Evolutionary conservation across 2,113 vertebrate species (phyloP).

Genomic region (Girardinichthys multiradiatus): DNA sequence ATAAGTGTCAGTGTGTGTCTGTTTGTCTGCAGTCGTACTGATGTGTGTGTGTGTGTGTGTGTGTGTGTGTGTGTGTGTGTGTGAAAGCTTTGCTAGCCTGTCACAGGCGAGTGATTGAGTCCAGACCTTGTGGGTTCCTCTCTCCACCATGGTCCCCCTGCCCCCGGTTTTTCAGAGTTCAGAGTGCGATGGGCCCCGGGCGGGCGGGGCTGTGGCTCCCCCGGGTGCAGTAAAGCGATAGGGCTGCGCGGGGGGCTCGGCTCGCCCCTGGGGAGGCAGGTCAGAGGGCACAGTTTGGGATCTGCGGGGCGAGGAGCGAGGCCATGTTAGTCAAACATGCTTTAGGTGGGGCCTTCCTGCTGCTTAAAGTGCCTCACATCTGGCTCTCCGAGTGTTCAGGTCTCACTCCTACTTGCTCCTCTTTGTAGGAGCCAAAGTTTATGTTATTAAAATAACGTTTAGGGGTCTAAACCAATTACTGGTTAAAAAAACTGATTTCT

Average conservation of each 20-base stretch:
- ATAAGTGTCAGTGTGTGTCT: constrained; percentile 59
- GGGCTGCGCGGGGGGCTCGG: constrained; percentile 55
- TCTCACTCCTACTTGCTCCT: background rate
- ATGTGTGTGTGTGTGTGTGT: constrained; percentile 35
- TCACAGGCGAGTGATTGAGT: constrained; percentile 72
- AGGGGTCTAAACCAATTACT: background rate
- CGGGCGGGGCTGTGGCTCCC: constrained; percentile 53
- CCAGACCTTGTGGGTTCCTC: constrained; percentile 71
- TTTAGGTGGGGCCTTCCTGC: constrained; percentile 53
- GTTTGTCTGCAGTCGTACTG: constrained; percentile 2
- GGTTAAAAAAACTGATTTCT: background rate
- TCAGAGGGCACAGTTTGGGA: constrained; percentile 55
- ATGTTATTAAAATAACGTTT: background rate
- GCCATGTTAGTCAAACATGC: constrained; percentile 50
- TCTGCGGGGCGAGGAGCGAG: constrained; percentile 29
- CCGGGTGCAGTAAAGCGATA: constrained; percentile 76
- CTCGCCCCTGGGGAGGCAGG: constrained; percentile 49
- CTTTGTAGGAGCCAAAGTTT: background rate
- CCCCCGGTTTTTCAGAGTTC: constrained; percentile 44
- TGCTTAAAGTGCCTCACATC: constrained; percentile 29
- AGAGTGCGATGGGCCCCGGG: constrained; percentile 50
- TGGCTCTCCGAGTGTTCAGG: constrained; percentile 4
- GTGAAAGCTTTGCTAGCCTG: constrained; percentile 57
- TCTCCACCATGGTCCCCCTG: constrained; percentile 15
- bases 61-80: constrained; percentile 43